Conservation (phyloP, 2,113 vertebrate genomes). For the Paramisgurnus dabryanus region DNA sequence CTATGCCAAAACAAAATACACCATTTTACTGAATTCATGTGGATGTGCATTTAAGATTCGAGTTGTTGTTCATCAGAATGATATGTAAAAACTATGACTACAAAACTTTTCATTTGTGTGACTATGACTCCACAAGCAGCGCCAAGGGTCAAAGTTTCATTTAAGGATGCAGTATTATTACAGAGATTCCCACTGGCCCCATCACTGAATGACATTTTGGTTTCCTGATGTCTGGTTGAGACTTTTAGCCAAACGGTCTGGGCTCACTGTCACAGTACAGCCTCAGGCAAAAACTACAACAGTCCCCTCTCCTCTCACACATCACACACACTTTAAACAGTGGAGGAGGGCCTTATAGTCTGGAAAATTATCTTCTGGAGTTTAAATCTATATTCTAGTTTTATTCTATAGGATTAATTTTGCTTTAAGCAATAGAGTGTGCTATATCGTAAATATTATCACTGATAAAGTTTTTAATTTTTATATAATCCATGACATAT, state of each 20-base stretch:
- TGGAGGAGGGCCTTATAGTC: constrained; percentile 11
- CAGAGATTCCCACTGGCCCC: constrained; percentile 41
- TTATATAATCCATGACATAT: too few relatives aligned
- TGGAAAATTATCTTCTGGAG: not conserved
- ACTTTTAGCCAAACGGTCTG: constrained; percentile 40
- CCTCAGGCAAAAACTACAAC: constrained; percentile 39
- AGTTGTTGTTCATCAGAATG: not conserved
- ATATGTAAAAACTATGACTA: not conserved
- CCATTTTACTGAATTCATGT: constrained; percentile 27
- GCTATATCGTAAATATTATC: too few relatives aligned
- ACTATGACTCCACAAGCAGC: not conserved
- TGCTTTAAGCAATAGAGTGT: too few relatives aligned
- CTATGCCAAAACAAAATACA: constrained; percentile 35
- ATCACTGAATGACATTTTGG: constrained; percentile 33
- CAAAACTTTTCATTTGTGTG: constrained; percentile 1
- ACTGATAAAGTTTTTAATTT: too few relatives aligned
- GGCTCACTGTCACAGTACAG: constrained; percentile 38
- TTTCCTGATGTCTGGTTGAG: constrained; percentile 42
- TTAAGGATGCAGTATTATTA: constrained; percentile 30
- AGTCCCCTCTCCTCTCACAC: constrained; percentile 24
- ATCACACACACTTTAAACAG: constrained; percentile 23
- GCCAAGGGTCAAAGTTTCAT: constrained; percentile 24
- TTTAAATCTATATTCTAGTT: not conserved
- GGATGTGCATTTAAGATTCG: not conserved
- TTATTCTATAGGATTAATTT: too few relatives aligned